Conservation (phyloP, 2,113 vertebrate genomes). For the Cranoglanis bouderius region DNA sequence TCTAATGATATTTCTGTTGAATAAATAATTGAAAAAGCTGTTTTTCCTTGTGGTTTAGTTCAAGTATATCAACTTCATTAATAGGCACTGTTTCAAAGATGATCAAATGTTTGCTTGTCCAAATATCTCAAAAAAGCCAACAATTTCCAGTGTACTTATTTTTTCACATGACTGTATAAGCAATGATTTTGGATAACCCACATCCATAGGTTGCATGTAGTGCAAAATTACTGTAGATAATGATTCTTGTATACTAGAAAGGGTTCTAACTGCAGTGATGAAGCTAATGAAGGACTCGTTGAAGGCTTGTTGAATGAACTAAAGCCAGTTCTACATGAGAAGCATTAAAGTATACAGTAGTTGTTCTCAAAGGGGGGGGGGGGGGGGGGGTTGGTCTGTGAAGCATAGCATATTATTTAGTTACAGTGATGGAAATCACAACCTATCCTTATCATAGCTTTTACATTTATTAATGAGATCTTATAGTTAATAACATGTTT, state of each 20-base stretch:
- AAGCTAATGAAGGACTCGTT: no score
- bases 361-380: neutral
- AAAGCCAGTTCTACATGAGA: neutral
- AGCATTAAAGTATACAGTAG: neutral
- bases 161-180: no score
- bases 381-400: no score
- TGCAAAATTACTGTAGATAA: neutral
- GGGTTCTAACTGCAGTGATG: neutral
- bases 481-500: neutral
- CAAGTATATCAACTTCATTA: no score
- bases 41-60: no score
- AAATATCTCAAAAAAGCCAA: no score
- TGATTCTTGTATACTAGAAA: neutral
- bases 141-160: no score
- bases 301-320: neutral
- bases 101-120: no score
- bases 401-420: neutral
- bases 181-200: neutral
- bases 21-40: no score
- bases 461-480: neutral
- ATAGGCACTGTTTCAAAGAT: no score
- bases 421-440: neutral
- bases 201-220: neutral
- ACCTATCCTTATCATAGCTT: neutral
- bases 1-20: no score